These are phyloP conservation scores for Griposia aprilina DNA, from an alignment of 2,888 invertebrate genomes.

Conservation along the genomic window DNA sequence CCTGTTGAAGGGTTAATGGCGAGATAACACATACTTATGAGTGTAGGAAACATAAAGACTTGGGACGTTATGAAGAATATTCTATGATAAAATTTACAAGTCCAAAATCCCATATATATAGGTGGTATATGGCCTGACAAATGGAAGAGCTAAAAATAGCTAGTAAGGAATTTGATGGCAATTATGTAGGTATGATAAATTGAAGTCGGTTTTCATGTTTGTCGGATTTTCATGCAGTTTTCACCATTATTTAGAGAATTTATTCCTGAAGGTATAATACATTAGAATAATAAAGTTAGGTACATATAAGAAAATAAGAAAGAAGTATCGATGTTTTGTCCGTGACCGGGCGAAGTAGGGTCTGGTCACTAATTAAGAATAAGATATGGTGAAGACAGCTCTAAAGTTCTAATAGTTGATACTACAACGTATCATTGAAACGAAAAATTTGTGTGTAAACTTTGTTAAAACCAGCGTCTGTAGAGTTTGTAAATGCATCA, in stretches of 20 bases:
- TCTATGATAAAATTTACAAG: not conserved
- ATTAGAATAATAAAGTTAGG: too few relatives aligned
- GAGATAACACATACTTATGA: slow-evolving; percentile 26
- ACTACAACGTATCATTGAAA: not conserved
- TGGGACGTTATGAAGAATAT: not conserved
- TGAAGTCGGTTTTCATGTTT: too few relatives aligned
- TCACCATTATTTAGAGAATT: not conserved
- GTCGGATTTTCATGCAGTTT: too few relatives aligned
- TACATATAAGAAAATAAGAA: not conserved
- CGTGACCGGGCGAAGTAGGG: not conserved
- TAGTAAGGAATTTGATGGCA: not conserved
- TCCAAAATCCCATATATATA: too few relatives aligned
- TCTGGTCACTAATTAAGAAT: not conserved
- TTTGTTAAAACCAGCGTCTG: not conserved
- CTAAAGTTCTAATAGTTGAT: not conserved
- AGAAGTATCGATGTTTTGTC: not conserved
- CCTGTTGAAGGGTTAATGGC: slow-evolving; percentile 43
- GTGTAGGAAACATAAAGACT: slow-evolving; percentile 3
- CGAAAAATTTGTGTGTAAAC: not conserved
- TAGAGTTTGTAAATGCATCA: not conserved
- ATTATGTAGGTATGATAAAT: not conserved
- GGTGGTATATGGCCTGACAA: not conserved
- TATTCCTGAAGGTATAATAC: not conserved
- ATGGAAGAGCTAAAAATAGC: not conserved
- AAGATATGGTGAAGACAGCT: not conserved